Evolutionary conservation across 2,113 vertebrate species (phyloP).

Genomic region (Melospiza georgiana): DNA sequence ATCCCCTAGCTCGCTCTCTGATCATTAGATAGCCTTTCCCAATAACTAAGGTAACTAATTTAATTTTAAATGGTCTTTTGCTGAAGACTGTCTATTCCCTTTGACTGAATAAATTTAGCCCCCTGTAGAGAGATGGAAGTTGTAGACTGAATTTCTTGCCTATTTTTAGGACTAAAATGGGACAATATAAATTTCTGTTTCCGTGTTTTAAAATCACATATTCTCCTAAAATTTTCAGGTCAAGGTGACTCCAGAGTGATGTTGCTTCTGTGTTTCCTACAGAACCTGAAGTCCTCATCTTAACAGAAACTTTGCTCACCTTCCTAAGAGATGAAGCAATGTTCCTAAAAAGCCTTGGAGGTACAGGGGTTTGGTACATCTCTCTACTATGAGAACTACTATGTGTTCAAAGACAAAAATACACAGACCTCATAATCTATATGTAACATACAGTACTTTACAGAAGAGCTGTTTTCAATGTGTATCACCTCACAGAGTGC

Average conservation of each 20-base stretch:
- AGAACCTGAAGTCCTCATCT: background rate
- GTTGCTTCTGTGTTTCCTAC: background rate
- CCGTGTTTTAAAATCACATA: background rate
- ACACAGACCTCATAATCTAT: background rate
- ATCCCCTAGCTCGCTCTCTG: background rate
- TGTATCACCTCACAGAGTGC: background rate
- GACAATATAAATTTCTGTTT: background rate
- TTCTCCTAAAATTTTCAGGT: background rate
- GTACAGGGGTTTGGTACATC: background rate
- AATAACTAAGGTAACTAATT: background rate
- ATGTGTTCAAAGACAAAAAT: background rate
- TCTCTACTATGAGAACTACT: background rate
- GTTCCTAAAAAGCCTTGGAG: background rate
- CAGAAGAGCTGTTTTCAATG: background rate
- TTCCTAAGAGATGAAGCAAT: background rate
- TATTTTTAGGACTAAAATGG: background rate
- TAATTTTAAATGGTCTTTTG: background rate
- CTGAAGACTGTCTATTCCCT: background rate
- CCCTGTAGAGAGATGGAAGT: background rate
- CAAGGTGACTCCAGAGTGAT: background rate
- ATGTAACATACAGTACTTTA: no score
- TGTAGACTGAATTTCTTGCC: background rate
- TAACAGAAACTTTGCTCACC: background rate
- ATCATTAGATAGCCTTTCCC: background rate
- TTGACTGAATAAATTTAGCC: background rate